A percentile compares a stretch with the other conserved stretches of the same genome.
Conservation (phyloP, 2,797 vertebrate genomes). For the Anisognathus igniventris region DNA sequence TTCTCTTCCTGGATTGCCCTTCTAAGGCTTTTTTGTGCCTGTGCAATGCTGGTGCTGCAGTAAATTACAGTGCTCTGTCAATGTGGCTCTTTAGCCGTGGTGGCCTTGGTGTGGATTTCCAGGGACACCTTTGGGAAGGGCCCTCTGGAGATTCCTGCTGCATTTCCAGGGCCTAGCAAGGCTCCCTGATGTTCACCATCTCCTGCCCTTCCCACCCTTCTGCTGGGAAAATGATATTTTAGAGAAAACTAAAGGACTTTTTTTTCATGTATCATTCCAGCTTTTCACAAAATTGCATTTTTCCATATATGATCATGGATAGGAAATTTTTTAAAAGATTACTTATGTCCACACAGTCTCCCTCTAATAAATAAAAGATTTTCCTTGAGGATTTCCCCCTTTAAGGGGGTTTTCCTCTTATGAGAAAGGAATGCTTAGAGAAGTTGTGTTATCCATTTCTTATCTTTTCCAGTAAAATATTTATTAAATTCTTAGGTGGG, state of each 20-base stretch:
- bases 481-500: not conserved
- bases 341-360: not conserved
- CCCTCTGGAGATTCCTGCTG: not conserved
- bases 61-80: not conserved
- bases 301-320: rapidly evolving
- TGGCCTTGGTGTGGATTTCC: not conserved
- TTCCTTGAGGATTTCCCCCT: not conserved
- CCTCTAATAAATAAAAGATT: not conserved
- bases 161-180: not conserved
- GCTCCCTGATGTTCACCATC: not conserved
- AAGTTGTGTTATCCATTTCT: not conserved
- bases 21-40: not conserved
- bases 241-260: not conserved
- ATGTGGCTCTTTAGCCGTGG: rapidly evolving
- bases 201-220: not conserved
- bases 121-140: not conserved
- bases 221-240: not conserved
- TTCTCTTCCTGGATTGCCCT: not conserved
- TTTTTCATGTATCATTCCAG: not conserved
- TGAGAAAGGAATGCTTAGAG: not conserved
- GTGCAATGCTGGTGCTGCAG: not conserved
- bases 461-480: not conserved
- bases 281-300: not conserved
- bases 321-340: rapidly evolving
- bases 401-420: not conserved